Evolutionary conservation across 1,140 invertebrate species (phyloP), one percentile per base, ranked within the genome.

Genomic region (Aphis gossypii): DNA sequence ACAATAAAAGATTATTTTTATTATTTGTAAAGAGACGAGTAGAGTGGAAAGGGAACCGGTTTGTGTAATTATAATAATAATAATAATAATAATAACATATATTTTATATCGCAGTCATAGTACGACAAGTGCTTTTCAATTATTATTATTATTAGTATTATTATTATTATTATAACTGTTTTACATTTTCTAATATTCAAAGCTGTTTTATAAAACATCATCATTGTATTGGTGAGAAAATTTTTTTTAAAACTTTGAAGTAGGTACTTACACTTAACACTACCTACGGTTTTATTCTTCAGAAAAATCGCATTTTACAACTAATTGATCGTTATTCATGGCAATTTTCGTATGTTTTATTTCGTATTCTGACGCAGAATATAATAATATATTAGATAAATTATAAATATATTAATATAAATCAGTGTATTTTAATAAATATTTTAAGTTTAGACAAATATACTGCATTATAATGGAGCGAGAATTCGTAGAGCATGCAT

Each of bases 61-160:
- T 89, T 56, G 3, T 30, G n/a, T 48, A 48, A 51, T 51, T 2
- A 76, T 76, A 76, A 87, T 87, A 51, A 51, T 88, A 46, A 76
- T 76, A 76, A 87, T 87, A 51, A 51, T 88, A 46, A 48, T 87
- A 88, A 30, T 60, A 88, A 41, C 41, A 90, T 90, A 35, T 20
- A 30, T 56, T 60, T 90, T 60, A 60, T 44, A 46, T 30, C 1
- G 30, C 25, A n/a, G 56, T n/a, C 30, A n/a, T 51, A 46, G 38
- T 46, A n/a, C 11, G 23, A 89, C 35, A 76, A n/a, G 87, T 51
- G 88, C 48, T 20, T 56, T 51, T 89, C 51, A 89, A 51, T 88
- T 51, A 89, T 89, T 38, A 54, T 89, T 89, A 54, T 89, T 54
- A 21, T 51, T 35, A 60, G 0, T 60, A 60, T 0, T 23, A 6